Evolutionary conservation across 2,113 vertebrate species (phyloP).

Genomic region (Brachypodius melanocephalos): DNA sequence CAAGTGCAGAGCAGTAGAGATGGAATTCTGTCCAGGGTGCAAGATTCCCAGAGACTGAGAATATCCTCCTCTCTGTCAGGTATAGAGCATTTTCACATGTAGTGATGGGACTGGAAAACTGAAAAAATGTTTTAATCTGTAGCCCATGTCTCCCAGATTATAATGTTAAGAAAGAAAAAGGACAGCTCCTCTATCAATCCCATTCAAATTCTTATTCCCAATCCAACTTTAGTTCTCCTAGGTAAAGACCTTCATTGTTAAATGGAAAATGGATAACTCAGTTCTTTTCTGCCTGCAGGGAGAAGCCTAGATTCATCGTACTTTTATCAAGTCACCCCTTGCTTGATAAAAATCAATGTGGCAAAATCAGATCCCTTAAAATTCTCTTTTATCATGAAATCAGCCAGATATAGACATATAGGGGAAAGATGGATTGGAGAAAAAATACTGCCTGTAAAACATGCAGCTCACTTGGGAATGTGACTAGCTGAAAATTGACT

Average conservation of each 20-base stretch:
- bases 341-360: neutral
- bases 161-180: neutral
- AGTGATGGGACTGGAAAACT: neutral
- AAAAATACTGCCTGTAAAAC: neutral
- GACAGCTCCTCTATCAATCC: neutral
- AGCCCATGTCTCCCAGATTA: neutral
- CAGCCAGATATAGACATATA: neutral
- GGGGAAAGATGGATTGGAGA: neutral
- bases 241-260: neutral
- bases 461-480: neutral
- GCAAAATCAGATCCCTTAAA: neutral
- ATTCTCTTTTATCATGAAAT: neutral
- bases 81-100: neutral
- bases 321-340: neutral
- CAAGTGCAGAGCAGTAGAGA: neutral
- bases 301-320: neutral
- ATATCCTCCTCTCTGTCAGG: neutral
- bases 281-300: neutral
- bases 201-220: neutral
- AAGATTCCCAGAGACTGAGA: neutral
- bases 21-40: neutral
- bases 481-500: slow-evolving; percentile 10
- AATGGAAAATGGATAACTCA: neutral
- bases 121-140: neutral
- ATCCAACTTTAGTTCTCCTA: neutral